phyloP scores from a whole-genome alignment of 2,888 invertebrate species.

The Byasa hedistus region DNA sequence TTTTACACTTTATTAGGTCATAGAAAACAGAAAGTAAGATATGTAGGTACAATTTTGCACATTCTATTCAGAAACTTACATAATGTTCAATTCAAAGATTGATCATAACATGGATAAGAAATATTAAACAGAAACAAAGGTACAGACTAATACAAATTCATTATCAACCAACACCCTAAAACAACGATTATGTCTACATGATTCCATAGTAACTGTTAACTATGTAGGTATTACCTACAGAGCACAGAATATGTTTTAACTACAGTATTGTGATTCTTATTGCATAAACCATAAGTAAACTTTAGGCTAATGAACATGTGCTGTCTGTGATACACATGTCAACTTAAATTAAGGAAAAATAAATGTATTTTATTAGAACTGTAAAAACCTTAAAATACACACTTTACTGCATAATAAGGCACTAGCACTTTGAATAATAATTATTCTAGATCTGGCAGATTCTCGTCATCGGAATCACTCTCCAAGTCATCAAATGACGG shows the following conservation, averaged over 20 bases:
- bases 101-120: background rate
- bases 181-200: background rate
- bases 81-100: background rate
- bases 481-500: conserved; percentile 88
- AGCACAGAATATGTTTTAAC: background rate
- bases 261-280: background rate
- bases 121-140: background rate
- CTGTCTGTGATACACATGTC: conserved; percentile 6
- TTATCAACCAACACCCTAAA: conserved; percentile 3
- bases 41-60: background rate
- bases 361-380: conserved; percentile 71
- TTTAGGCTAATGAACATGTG: conserved; percentile 1
- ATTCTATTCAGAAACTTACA: background rate
- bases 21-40: background rate
- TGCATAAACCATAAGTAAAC: background rate
- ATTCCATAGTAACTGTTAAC: background rate
- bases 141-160: conserved; percentile 4
- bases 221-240: background rate
- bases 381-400: conserved; percentile 75
- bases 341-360: conserved; percentile 29
- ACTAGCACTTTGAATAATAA: conserved; percentile 49
- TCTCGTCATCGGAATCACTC: conserved; percentile 90
- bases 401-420: conserved; percentile 62
- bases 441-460: conserved; percentile 87
- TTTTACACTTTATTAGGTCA: background rate